Evolutionary conservation across 1,140 invertebrate genomes (phyloP).

Genomic region (Physella acuta): DNA sequence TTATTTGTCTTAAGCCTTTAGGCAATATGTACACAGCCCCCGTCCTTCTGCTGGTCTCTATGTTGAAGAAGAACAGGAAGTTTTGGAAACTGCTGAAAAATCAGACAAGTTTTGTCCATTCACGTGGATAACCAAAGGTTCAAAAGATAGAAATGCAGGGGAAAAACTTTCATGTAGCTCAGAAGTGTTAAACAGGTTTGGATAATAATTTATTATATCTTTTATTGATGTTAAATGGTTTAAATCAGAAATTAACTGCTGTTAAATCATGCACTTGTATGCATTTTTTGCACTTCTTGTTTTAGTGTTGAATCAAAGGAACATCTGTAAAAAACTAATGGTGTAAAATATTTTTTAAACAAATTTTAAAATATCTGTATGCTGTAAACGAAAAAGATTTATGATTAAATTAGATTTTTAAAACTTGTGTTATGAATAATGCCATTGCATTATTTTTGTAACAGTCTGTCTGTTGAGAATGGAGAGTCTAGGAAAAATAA

Average conservation of each 20-base stretch:
- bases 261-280: too few relatives aligned
- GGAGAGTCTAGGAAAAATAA: neutral
- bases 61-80: slow-evolving; percentile 18
- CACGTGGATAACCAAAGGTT: neutral
- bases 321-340: too few relatives aligned
- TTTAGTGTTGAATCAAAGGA: too few relatives aligned
- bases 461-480: neutral
- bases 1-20: slow-evolving; percentile 5
- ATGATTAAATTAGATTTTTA: neutral
- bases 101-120: neutral
- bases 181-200: slow-evolving; percentile 14
- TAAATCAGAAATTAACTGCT: too few relatives aligned
- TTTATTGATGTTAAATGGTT: too few relatives aligned
- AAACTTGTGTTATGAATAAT: neutral
- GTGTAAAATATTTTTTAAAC: neutral
- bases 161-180: neutral
- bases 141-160: neutral
- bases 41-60: slow-evolving; percentile 17
- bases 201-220: too few relatives aligned
- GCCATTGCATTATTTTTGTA: neutral
- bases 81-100: neutral
- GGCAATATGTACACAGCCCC: slow-evolving; percentile 14
- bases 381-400: neutral
- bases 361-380: too few relatives aligned
- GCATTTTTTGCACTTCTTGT: too few relatives aligned